Base-by-base conservation (phyloP, 2,888 invertebrate genomes). In the Malthinus seriepunctatus region DNA sequence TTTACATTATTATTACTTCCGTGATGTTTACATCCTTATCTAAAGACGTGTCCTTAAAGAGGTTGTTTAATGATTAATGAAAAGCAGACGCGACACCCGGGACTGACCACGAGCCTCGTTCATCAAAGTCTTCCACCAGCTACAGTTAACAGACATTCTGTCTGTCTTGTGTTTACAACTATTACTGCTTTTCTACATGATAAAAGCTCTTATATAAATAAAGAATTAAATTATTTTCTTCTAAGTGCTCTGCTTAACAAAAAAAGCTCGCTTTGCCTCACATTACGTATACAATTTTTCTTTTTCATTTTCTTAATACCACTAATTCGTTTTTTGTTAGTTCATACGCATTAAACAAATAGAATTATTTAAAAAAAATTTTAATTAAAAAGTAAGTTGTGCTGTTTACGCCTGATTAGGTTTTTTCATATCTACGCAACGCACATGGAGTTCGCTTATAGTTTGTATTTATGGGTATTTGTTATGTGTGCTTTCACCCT, bases 21-120 rank as follows among this genome's bases (percentile, higher is more conserved):
- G 65, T 63, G 62, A 65, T 68, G 70, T 67, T 70, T 68, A 68
- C 67, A 68, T 69, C 63, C 63, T 68, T 67, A 68, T 68, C 67
- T 62, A 53, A 15, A 42, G 67, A 68, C 67, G 55, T 63, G 63
- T 63, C 64, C 64, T 67, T 65, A 65, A 65, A 65, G 63, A 62
- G 65, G 65, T 62, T 60, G 53, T 62, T 64, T 61, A 63, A 69
- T 70, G 69, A 70, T 70, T 67, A 70, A 70, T 70, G 63, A 65
- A 65, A 54, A 56, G 56, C 51, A 49, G 58, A 51, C 60, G 54
- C 60, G 58, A 57, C 59, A 64, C 62, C 62, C 50, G 52, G 53
- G 53, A 63, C 63, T 64, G 63, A 66, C 66, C 64, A 60, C 57
- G 54, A 58, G 48, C 15, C 42, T 63, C 63, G 62, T 66, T 59